Evolutionary conservation across 1,140 invertebrate genomes (phyloP).

Genomic region (Sycophila sp.): DNA sequence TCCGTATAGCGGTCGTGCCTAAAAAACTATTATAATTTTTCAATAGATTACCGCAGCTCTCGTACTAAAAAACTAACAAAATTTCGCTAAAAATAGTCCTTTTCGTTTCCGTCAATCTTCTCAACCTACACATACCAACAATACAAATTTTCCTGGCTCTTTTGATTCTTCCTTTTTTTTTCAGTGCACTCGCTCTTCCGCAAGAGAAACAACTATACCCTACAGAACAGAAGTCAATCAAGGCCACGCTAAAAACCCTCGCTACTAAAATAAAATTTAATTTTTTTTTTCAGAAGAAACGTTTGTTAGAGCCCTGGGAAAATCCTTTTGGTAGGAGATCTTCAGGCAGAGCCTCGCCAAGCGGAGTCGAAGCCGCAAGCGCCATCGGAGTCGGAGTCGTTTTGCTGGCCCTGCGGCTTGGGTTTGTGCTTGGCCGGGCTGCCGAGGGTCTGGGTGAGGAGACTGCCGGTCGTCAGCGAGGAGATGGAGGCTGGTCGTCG

Average conservation of each 20-base stretch:
- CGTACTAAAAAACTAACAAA: too few species aligned
- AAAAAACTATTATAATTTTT: too few species aligned
- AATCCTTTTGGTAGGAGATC: not conserved
- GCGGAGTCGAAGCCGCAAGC: slow-evolving; percentile 82
- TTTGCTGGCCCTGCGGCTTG: slow-evolving; percentile 67
- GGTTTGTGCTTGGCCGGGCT: slow-evolving; percentile 69
- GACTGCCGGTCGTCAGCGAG: slow-evolving; percentile 68
- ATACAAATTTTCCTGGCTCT: too few species aligned
- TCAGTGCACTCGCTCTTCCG: not conserved
- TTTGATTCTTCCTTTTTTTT: too few species aligned
- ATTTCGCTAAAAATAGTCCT: too few species aligned
- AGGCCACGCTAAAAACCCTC: not conserved
- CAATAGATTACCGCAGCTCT: too few species aligned
- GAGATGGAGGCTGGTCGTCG: slow-evolving; percentile 51
- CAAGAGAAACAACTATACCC: not conserved
- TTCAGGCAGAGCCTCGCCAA: slow-evolving; percentile 66
- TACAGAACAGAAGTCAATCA: not conserved
- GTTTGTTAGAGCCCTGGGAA: not conserved
- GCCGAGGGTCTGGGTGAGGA: slow-evolving; percentile 42
- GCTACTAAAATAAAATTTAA: not conserved
- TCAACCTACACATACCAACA: too few species aligned
- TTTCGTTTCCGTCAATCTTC: too few species aligned
- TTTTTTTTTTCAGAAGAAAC: not conserved
- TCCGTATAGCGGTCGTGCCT: too few species aligned
- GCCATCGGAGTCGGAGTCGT: slow-evolving; percentile 82